phyloP scores from a whole-genome alignment of 2,113 vertebrate genomes.

The Anoura caudifer region DNA sequence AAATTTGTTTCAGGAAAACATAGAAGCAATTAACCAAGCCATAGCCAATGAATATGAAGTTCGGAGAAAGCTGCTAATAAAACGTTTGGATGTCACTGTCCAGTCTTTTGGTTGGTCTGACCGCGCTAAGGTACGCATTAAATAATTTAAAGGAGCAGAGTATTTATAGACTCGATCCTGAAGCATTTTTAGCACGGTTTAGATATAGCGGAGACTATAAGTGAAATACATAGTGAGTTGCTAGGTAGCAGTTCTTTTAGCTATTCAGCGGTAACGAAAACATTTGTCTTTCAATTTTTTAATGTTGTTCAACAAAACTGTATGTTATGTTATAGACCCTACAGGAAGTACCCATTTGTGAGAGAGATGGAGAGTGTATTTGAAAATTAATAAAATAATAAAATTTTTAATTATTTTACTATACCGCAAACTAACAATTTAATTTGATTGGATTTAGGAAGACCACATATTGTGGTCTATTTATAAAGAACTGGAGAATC shows the following conservation, averaged over 20 bases:
- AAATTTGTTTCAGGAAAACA: constrained; percentile 90
- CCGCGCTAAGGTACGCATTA: constrained; percentile 91
- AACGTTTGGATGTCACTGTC: constrained; percentile 97
- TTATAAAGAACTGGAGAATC: background rate
- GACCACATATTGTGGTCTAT: background rate
- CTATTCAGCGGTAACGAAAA: background rate
- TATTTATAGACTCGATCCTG: background rate
- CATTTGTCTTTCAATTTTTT: background rate
- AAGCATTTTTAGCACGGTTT: background rate
- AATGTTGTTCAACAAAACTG: background rate
- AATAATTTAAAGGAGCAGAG: constrained; percentile 34
- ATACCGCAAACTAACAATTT: background rate
- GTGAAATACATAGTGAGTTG: background rate
- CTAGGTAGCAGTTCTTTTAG: background rate
- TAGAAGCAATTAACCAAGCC: constrained; percentile 97
- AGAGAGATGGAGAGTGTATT: background rate
- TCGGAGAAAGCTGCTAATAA: constrained; percentile 95
- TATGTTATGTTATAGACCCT: background rate
- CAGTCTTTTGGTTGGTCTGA: constrained; percentile 99
- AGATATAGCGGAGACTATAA: background rate
- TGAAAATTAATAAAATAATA: constrained; percentile 15
- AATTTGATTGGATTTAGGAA: background rate
- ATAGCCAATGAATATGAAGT: constrained; percentile 97
- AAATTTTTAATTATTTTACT: background rate
- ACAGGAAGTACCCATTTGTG: background rate